Percentiles rank a stretch among this genome's conserved stretches.
These are phyloP conservation scores for Leptocoma aspasia DNA, from an alignment of 2,113 vertebrate genomes.

Conservation along the genomic window DNA sequence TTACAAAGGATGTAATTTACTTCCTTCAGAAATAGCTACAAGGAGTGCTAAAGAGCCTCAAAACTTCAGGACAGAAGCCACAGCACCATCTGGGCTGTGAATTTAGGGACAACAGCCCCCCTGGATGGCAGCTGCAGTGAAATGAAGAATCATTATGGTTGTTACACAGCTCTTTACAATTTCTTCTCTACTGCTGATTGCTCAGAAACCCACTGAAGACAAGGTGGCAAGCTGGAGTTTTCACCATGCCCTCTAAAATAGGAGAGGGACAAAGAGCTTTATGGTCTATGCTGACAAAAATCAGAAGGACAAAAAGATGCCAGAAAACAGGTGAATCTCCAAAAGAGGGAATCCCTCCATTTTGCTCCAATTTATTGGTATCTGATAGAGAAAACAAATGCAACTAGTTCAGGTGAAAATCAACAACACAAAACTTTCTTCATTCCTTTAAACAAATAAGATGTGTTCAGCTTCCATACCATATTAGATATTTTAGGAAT, in stretches of 20 bases:
- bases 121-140: not conserved
- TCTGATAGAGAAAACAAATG: not conserved
- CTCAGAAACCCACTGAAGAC: not conserved
- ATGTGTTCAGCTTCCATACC: not conserved
- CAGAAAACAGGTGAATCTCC: not conserved
- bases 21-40: not conserved
- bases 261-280: not conserved
- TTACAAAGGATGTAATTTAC: not conserved
- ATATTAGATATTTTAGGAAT: not conserved
- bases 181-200: not conserved
- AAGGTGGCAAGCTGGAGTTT: not conserved
- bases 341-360: not conserved
- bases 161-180: not conserved
- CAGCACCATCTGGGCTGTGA: not conserved
- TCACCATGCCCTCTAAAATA: not conserved
- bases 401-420: not conserved
- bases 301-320: not conserved
- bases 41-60: not conserved
- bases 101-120: not conserved
- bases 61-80: not conserved
- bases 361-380: not conserved
- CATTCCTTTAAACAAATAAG: not conserved
- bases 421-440: not conserved
- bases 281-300: not conserved
- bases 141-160: not conserved